Base-by-base conservation (phyloP, 1,140 invertebrate genomes). In the Pseudomyrmex dendroicus region DNA sequence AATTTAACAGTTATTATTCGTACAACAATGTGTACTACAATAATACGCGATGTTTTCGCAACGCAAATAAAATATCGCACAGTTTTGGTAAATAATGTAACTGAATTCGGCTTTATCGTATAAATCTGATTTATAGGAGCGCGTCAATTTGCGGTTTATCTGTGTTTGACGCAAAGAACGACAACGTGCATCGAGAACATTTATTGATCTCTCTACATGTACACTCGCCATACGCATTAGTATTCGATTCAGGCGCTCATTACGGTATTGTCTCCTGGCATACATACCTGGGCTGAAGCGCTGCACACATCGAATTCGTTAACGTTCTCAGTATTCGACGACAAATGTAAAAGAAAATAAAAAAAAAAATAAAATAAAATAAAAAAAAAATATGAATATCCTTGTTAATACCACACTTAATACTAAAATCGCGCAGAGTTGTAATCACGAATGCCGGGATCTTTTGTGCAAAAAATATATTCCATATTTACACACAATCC, bases 191-290 rank as follows among this genome's bases (percentile, higher is more conserved):
- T n/a, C 15, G 48, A 63, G 67, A 54, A 59, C 67, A 4, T 50
- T 66, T 76, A 76, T 76, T 57, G 82, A 83, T 83, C 59, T 83
- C 62, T 59, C 61, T 22, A 25, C 17, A 12, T 54, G 61, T 59
- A 74, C 35, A 35, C 35, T 57, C 70, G 46, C 17, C 73, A 35
- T 59, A 46, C 73, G n/a, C 59, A 74, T 83, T 83, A 66, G 72
- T 83, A 83, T 83, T 83, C 82, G 44, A 77, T 66, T 77, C 73
- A 83, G 62, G 44, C 62, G 35, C 62, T 74, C 82, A 76, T 83
- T 83, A 74, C 62, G 62, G 73, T 76, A 76, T 83, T 54, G 62
- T 48, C 73, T 50, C 15, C 52, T 35, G 35, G 35, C 52, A 80
- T n/a, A 10, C 15, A 59, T 3, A 8, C 4, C 3, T 20, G 20